Evolutionary conservation across 2,888 invertebrate species (phyloP), one percentile per base, ranked within the genome.

Genomic region (Campaea margaritaria): DNA sequence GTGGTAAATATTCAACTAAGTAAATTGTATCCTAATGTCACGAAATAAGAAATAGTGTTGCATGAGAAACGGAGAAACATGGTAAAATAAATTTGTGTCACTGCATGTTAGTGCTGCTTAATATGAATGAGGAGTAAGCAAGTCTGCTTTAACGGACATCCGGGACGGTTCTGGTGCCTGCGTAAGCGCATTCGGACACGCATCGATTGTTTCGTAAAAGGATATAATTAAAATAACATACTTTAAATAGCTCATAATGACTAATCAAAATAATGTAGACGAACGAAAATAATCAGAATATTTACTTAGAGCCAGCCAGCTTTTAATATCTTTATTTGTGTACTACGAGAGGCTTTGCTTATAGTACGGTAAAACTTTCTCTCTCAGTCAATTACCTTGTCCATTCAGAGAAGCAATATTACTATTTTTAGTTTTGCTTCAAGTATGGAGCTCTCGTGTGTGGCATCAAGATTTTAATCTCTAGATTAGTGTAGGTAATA

Each of bases 121-220:
- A 73, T 85, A 86, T 83, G 83, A 76, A 77, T 68, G 74, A 74
- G 72, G 76, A 72, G 78, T 75, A 70, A 72, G 76, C 74, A 72
- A 70, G 74, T 48, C 74, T 79, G 71, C 75, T 43, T 50, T 28
- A 75, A 74, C 88, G 89, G 91, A 89, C 85, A 86, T 89, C 90
- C 88, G 85, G 78, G 81, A 80, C 77, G 76, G 78, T 74, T 74
- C 73, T 71, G 68, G 68, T 63, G 60, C 68, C 70, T 65, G 69
- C 65, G 71, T 69, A 28, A 57, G 65, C 73, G 64, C 73, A 70
- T 59, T 68, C 67, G 58, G 74, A 68, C 74, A 72, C 69, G 75
- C 73, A 61, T 65, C 68, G 70, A 60, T 72, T 66, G 61, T 51
- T 66, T 59, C 50, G 31, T 31, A 53, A 64, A 68, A 68, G 71